These are phyloP conservation scores for Nephila pilipes DNA, from an alignment of 1,140 invertebrate species.

Conservation along the genomic window DNA sequence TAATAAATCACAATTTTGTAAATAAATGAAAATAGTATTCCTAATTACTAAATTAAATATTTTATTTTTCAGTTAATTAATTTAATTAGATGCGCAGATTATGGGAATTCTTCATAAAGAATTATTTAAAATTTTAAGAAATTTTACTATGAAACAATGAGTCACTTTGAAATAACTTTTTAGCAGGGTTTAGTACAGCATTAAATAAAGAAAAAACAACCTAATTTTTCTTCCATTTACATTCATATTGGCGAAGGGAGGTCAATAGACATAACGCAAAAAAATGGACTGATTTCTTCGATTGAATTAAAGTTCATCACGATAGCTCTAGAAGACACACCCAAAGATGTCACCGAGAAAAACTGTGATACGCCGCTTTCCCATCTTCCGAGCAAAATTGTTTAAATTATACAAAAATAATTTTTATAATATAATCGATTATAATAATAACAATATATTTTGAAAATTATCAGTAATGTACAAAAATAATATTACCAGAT, in stretches of 20 bases:
- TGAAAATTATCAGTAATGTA: no score
- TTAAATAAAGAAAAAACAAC: background rate
- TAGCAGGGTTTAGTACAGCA: background rate
- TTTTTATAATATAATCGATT: no score
- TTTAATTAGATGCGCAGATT: background rate
- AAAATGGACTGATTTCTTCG: background rate
- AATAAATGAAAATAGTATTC: no score
- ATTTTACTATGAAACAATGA: background rate
- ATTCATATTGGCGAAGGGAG: background rate
- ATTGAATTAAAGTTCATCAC: background rate
- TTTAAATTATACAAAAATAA: no score
- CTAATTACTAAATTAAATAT: no score
- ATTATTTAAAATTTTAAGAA: background rate
- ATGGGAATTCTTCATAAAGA: background rate
- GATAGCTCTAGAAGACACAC: background rate
- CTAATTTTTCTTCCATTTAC: background rate
- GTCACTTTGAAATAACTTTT: background rate
- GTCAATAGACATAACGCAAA: background rate
- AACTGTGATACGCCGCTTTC: no score
- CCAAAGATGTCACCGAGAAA: background rate
- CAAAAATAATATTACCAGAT: no score
- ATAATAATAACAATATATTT: no score
- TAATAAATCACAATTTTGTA: no score
- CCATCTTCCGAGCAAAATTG: no score
- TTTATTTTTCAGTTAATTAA: background rate